Base-by-base conservation (phyloP, 1,140 invertebrate species). In the Plectrocnemia conspersa region DNA sequence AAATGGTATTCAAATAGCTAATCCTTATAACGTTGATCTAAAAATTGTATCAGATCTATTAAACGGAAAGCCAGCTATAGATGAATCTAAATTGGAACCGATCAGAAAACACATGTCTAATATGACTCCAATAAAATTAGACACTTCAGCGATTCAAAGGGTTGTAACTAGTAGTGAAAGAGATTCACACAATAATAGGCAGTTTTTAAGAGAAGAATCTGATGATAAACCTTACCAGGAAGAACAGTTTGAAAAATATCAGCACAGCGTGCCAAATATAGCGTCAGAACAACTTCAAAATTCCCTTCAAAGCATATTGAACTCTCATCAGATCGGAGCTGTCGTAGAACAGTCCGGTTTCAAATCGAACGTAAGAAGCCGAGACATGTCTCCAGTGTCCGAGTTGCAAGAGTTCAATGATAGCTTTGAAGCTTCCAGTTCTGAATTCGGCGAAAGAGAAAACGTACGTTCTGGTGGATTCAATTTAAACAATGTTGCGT, bases 11-110 rank as follows among this genome's bases (percentile, higher is more conserved):
- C 69, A 67, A 65, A 68, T 76, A 9, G 68, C 68, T 16, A 76
- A 76, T 59, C 74, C 74, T 10, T 75, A 67, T 47, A 76, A 76
- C 54, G 61, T 75, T 2, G 74, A 76, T 61, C 56, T 76, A 3
- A 72, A 70, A 64, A 52, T 76, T 50, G 70, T 75, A 3, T 69
- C 70, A 41, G 73, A 75, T 45, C 70, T 75, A 66, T 64, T 76
- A 44, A 74, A 69, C 65, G 72, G 72, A 16, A 76, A 73, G 64
- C 52, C 66, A 21, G 45, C 63, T 9, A 24, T 68, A 29, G 71
- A 72, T 48, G 70, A 74, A 19, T 63, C 63, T 3, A 66, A 69
- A 46, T 54, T 71, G 22, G 55, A 65, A 36, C 40, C 64, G 24
- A 52, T 71, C 22, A 63, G 66, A 52, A 69, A 71, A 15, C 66